phyloP scores from a whole-genome alignment of 2,797 vertebrate species.

The Pseudomugil tenellus region DNA sequence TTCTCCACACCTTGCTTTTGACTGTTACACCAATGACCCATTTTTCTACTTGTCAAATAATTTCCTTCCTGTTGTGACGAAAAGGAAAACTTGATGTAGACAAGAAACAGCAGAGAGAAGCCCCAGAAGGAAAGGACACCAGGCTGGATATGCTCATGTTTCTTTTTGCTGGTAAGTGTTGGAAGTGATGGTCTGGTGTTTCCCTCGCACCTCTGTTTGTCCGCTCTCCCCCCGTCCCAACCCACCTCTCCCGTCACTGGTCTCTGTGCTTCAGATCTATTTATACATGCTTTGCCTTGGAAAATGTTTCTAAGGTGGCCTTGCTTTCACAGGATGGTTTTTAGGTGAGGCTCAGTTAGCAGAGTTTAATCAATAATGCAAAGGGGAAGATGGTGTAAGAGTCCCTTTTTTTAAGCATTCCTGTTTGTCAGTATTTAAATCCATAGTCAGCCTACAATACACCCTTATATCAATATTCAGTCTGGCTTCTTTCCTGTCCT shows the following conservation, averaged over 20 bases:
- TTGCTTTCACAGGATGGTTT: constrained; percentile 20
- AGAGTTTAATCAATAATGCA: neutral
- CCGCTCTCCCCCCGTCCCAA: no score
- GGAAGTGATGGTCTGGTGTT: constrained; percentile 3
- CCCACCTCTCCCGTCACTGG: neutral
- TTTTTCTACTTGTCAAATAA: neutral
- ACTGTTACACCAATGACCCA: neutral
- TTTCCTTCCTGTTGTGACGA: constrained; percentile 3
- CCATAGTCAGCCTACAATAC: no score
- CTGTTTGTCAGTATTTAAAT: neutral
- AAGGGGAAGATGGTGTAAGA: neutral
- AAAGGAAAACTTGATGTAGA: constrained; percentile 12
- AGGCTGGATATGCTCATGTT: constrained; percentile 9
- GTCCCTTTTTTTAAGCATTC: neutral
- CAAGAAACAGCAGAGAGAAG: neutral
- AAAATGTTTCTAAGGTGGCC: constrained; percentile 24
- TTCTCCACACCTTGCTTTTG: neutral
- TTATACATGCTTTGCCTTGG: constrained; percentile 54
- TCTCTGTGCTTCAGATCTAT: constrained; percentile 44
- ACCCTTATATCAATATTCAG: no score
- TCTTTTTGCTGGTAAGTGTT: constrained; percentile 52
- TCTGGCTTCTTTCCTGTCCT: neutral
- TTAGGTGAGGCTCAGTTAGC: constrained; percentile 16
- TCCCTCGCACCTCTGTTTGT: no score
- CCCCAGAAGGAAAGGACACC: neutral